Base-by-base conservation (phyloP, 2,113 vertebrate genomes). In the Antigone vipio region DNA sequence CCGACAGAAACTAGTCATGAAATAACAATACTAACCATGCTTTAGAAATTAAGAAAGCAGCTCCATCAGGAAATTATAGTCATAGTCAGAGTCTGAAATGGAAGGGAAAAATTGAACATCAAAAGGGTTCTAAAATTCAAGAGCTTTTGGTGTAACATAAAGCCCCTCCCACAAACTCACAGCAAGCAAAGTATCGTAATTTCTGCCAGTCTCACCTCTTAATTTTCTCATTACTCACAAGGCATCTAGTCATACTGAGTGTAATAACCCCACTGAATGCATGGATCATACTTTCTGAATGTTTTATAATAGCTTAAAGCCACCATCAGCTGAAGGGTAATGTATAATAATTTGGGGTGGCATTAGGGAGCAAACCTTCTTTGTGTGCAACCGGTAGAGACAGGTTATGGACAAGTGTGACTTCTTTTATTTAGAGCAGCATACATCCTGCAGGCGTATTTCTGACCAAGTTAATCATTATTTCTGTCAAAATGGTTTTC, bases 21-120 rank as follows among this genome's bases (percentile, higher is more conserved):
- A 67, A 55, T 14, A 45, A 15, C 0, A 0, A 35, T 44, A 44
- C 5, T 64, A 84, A 60, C 8, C 2, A 6, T 55, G 19, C 8
- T 35, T 59, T 40, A 17, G 24, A 88, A 93, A 91, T 67, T 44
- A 69, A 29, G 22, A 75, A 82, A 76, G 26, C 0, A 2, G 2
- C 6, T 88, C 26, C 8, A 32, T 63, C 34, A 68, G 21, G 30
- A 82, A 75, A 55, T 47, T 68, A 35, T 68, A 35, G 58, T 78
- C 58, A 58, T 4, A 40, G 34, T n/a, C 34, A 56, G 26, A 62
- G 4, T 52, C 29, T 60, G 23, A 78, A 89, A 53, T 40, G 11
- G 56, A 52, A 92, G 11, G 18, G 68, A 78, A 82, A 77, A 42
- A 59, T 14, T 34, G 56, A 79, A 26, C 5, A 24, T 35, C 17